A percentile compares a stretch with the other conserved stretches of the same genome.
Conservation (phyloP, 1,140 invertebrate species). For the Drosophila chauvacae region DNA sequence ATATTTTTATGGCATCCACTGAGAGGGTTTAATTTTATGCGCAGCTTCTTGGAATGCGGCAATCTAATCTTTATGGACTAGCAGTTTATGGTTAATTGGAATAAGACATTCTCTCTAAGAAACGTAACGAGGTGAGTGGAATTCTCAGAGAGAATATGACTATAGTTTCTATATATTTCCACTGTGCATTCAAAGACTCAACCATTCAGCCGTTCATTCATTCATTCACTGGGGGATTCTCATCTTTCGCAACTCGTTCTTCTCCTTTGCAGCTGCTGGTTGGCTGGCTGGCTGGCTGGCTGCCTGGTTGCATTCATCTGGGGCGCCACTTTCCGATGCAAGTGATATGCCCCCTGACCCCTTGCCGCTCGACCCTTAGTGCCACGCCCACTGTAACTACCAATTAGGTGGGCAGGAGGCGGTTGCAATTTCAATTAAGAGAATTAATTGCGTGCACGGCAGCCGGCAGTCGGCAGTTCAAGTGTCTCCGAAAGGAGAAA, state of each 20-base stretch:
- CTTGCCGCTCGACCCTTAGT: neutral
- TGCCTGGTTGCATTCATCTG: conserved; percentile 64
- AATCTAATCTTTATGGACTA: conserved; percentile 27
- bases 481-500: conserved; percentile 24
- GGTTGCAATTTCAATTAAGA: conserved; percentile 79
- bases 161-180: conserved; percentile 5
- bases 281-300: neutral
- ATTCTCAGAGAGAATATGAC: neutral
- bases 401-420: conserved; percentile 75
- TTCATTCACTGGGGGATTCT: conserved; percentile 42
- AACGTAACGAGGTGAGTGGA: conserved; percentile 15
- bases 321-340: conserved; percentile 73
- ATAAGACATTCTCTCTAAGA: conserved; percentile 8
- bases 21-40: conserved; percentile 35
- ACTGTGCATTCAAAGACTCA: conserved; percentile 38
- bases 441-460: conserved; percentile 80
- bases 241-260: conserved; percentile 40
- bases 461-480: conserved; percentile 51
- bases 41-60: conserved; percentile 13
- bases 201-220: conserved; percentile 60
- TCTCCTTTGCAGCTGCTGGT: conserved; percentile 32
- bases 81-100: conserved; percentile 22
- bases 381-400: conserved; percentile 61
- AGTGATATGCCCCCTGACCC: conserved; percentile 60
- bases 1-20: conserved; percentile 11